Percentiles rank a stretch among this genome's conserved stretches.
These are phyloP conservation scores for Borostomias antarcticus DNA, from an alignment of 2,797 vertebrate genomes.

Conservation along the genomic window DNA sequence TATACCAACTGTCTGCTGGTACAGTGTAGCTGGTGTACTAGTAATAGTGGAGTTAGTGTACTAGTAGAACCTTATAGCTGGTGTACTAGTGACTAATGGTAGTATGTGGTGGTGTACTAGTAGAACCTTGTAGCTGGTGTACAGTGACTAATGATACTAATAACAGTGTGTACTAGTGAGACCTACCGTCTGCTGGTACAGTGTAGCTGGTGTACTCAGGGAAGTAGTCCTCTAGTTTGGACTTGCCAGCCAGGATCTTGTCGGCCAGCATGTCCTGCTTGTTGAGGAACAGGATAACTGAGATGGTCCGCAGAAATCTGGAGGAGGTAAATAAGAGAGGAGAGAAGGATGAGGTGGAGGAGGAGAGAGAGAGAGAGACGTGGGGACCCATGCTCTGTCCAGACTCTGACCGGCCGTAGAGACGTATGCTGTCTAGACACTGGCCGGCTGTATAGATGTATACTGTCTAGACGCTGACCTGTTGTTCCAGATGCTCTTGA, in stretches of 20 bases:
- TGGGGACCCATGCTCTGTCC: neutral
- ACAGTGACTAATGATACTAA: too few species aligned
- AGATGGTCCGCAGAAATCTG: slow-evolving; percentile 97
- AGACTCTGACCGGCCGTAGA: neutral
- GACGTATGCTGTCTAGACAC: neutral
- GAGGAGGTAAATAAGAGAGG: slow-evolving; percentile 10
- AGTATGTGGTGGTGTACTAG: too few species aligned
- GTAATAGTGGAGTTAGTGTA: too few species aligned
- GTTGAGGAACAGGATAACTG: slow-evolving; percentile 97
- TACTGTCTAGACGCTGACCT: slow-evolving; percentile 75
- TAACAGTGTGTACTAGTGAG: too few species aligned
- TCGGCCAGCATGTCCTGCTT: slow-evolving; percentile 98
- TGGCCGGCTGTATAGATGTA: neutral
- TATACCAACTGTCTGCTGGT: too few species aligned
- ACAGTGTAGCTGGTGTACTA: too few species aligned
- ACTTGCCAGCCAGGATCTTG: slow-evolving; percentile 97
- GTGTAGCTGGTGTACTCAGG: slow-evolving; percentile 91
- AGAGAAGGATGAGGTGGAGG: neutral
- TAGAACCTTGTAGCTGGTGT: neutral
- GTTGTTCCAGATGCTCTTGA: slow-evolving; percentile 98
- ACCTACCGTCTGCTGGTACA: slow-evolving; percentile 87
- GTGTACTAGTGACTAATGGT: too few species aligned
- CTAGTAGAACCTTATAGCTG: too few species aligned
- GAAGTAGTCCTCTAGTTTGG: slow-evolving; percentile 98
- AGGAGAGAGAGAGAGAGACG: neutral